Evolutionary conservation across 2,113 vertebrate genomes (phyloP), one percentile per base, ranked within the genome.

Genomic region (Crotalus horridus): DNA sequence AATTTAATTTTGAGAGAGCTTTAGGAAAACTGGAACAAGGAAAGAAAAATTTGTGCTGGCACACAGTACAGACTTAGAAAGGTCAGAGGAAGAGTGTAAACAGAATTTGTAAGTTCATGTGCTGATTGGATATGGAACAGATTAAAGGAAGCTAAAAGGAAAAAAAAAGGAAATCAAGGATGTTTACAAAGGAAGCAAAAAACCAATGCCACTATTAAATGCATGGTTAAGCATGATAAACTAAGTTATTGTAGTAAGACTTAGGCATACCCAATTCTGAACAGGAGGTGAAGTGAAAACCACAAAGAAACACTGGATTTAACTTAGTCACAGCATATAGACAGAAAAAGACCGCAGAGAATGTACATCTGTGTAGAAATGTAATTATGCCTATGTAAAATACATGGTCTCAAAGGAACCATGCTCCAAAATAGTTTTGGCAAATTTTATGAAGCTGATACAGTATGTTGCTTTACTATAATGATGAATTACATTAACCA

Each of bases 181-280:
- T 89, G 93, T n/a, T 89, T 61, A 69, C 90, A 61, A 88, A 43
- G 26, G 61, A 69, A 92, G 39, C 24, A 43, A 24, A 95, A 24
- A 12, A 20, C 89, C 17, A 26, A 89, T 86, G 39, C 33, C 88
- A 74, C 59, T 81, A 81, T 74, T 33, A 20, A 85, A 24, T n/a
- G 48, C 20, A 29, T 20, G 26, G 29, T 13, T 7, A n/a, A 90
- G 46, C 10, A 55, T 39, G 69, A 69, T 55, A 81, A 85, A 54
- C 20, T 10, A 33, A 91, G 4, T 58, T 54, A 58, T 56, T 24
- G 55, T 58, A 86, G n/a, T 20, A 39, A 51, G 39, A 91, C 81
- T 56, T 26, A 56, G 13, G 13, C 55, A 23, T 74, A n/a, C 12
- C 24, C 20, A 86, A 58, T 11, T 85, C 54, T 26, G 33, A 9